Evolutionary conservation across 2,113 vertebrate genomes (phyloP), one percentile per base, ranked within the genome.

Genomic region (Megatriorchis doriae): DNA sequence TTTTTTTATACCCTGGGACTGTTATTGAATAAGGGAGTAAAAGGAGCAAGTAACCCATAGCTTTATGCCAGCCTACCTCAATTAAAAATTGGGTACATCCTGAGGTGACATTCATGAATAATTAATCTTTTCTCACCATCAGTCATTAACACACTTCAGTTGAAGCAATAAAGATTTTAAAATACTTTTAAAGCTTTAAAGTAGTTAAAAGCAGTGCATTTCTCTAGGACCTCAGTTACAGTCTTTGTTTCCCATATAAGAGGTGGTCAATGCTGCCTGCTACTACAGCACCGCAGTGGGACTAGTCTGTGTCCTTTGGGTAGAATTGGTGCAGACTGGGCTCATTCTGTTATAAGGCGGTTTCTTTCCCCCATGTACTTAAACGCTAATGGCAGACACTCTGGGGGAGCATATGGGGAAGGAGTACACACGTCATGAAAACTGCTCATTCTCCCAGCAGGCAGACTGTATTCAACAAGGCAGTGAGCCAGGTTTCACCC

Each of bases 371-470:
- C 83, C 7, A 4, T 58, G 74, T 93, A 40, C 65, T 90, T 84
- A 90, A 94, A 96, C 81, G 81, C 63, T 94, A 74, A 91, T 66
- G 96, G 91, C 81, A 94, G 89, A 9, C 11, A 0, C 5, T 6
- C 65, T 0, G 0, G 26, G 89, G 86, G n/a, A 93, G 59, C 85
- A 79, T 80, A 68, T 88, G 86, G 88, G 55, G 45, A 85, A 83
- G 66, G 55, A 96, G 67, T 56, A 59, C 86, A 63, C 55, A 22
- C 85, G 59, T 93, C 71, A 61, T 27, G 66, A 58, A 90, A 88
- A 83, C 93, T 96, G 94, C 91, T 96, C 85, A 86, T 93, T 90
- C 82, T 95, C 86, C 38, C 82, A 92, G 72, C 95, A 89, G 81
- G 71, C 93, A 68, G 70, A 73, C 40, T 0, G 0, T 16, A 36